Evolutionary conservation across 2,113 vertebrate genomes (phyloP).

Genomic region (Naja naja): DNA sequence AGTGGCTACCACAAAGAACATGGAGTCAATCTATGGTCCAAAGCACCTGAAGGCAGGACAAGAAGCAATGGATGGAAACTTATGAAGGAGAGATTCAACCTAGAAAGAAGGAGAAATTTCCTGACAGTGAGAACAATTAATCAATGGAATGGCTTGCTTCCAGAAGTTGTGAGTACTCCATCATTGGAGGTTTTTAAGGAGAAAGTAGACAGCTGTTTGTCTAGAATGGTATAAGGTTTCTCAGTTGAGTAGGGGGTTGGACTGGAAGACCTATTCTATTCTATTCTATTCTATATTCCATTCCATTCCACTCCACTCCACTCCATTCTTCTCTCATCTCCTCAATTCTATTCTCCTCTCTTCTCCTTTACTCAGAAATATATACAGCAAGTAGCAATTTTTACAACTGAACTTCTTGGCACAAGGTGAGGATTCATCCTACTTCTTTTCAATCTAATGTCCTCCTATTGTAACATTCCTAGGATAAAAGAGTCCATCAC

Average conservation of each 20-base stretch:
- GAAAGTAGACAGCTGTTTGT: not conserved
- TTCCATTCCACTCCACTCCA: no score
- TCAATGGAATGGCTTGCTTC: not conserved
- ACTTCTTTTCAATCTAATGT: not conserved
- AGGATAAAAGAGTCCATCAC: not conserved
- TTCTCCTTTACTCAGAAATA: no score
- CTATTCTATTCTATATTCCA: not conserved
- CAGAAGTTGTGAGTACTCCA: not conserved
- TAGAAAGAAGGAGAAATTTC: not conserved
- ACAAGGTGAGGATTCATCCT: not conserved
- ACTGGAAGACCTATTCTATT: not conserved
- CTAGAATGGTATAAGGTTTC: not conserved
- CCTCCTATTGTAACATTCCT: not conserved
- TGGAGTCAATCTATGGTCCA: not conserved
- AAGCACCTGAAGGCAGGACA: not conserved
- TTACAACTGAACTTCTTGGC: not conserved
- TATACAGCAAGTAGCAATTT: not conserved
- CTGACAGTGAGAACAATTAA: not conserved
- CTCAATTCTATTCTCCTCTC: no score
- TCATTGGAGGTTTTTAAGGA: not conserved
- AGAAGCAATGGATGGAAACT: not conserved
- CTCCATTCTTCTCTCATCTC: no score
- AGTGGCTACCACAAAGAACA: not conserved
- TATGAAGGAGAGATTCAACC: not conserved
- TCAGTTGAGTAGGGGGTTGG: not conserved